These are phyloP conservation scores for Octodon degus DNA, from an alignment of 2,113 vertebrate genomes.

Conservation along the genomic window DNA sequence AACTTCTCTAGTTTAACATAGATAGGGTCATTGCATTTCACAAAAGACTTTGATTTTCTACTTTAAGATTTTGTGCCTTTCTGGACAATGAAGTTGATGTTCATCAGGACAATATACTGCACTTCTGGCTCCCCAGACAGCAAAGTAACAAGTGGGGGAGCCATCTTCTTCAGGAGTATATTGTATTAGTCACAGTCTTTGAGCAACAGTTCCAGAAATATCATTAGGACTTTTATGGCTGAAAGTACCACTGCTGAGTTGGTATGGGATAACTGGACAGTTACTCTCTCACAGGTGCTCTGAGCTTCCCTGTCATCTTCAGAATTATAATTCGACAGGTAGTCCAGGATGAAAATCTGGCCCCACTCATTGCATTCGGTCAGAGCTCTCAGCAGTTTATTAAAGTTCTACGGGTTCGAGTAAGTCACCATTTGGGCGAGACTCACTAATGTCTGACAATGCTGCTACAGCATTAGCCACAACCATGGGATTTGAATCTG, in stretches of 20 bases:
- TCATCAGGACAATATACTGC: slow-evolving; percentile 98
- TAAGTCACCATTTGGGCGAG: background rate
- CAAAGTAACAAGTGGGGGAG: slow-evolving; percentile 96
- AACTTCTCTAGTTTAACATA: slow-evolving; percentile 99
- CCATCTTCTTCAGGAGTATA: slow-evolving; percentile 97
- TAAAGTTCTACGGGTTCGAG: too few relatives aligned
- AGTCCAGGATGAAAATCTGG: too few relatives aligned
- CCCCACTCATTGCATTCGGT: too few relatives aligned
- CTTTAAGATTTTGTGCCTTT: slow-evolving; percentile 99
- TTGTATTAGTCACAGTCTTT: slow-evolving; percentile 70
- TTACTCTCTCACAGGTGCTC: background rate
- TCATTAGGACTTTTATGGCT: too few relatives aligned
- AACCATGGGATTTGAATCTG: slow-evolving; percentile 99
- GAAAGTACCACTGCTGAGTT: too few relatives aligned
- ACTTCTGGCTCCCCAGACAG: slow-evolving; percentile 98
- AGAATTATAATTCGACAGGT: background rate
- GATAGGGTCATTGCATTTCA: slow-evolving; percentile 99
- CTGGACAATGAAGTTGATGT: slow-evolving; percentile 99
- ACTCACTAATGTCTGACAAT: background rate
- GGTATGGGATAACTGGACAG: too few relatives aligned
- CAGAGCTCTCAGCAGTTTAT: too few relatives aligned
- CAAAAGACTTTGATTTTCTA: slow-evolving; percentile 99
- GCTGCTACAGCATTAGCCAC: background rate
- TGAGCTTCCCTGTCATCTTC: background rate
- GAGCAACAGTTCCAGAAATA: too few relatives aligned